These are phyloP conservation scores for Agapornis canus DNA, from an alignment of 2,797 vertebrate species.

Conservation along the genomic window DNA sequence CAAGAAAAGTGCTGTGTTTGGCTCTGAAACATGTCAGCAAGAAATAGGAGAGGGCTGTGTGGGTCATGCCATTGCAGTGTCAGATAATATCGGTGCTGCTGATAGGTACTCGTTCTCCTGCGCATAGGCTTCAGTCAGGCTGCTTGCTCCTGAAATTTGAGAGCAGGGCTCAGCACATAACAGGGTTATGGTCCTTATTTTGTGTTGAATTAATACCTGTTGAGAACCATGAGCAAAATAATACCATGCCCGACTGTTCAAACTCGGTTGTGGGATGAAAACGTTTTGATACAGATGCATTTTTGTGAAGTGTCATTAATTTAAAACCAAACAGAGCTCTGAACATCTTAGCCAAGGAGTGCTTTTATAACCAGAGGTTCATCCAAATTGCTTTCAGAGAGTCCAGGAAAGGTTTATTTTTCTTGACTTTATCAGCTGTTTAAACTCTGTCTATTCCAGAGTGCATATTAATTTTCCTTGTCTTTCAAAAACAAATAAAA, in stretches of 20 bases:
- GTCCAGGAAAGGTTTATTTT: background rate
- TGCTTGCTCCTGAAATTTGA: background rate
- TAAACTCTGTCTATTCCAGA: background rate
- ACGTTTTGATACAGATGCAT: background rate
- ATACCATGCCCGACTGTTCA: background rate
- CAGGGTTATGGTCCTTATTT: background rate
- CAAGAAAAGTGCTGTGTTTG: background rate
- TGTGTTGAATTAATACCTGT: background rate
- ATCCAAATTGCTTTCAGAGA: background rate
- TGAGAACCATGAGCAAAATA: background rate
- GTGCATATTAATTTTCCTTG: background rate
- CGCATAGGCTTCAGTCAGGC: background rate
- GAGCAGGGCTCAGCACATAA: background rate
- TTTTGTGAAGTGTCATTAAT: background rate
- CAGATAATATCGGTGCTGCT: background rate
- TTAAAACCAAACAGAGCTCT: background rate
- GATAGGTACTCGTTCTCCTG: background rate
- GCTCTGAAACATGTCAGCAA: background rate
- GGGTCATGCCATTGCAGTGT: background rate
- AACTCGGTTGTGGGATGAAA: background rate
- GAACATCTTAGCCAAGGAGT: background rate
- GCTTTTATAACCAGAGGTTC: background rate
- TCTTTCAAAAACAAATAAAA: background rate
- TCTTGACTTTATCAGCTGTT: background rate
- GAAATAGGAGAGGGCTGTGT: conserved; percentile 17